Percentiles rank a stretch among this genome's conserved stretches.
These are phyloP conservation scores for Picus viridis DNA, from an alignment of 2,797 vertebrate species.

Conservation along the genomic window DNA sequence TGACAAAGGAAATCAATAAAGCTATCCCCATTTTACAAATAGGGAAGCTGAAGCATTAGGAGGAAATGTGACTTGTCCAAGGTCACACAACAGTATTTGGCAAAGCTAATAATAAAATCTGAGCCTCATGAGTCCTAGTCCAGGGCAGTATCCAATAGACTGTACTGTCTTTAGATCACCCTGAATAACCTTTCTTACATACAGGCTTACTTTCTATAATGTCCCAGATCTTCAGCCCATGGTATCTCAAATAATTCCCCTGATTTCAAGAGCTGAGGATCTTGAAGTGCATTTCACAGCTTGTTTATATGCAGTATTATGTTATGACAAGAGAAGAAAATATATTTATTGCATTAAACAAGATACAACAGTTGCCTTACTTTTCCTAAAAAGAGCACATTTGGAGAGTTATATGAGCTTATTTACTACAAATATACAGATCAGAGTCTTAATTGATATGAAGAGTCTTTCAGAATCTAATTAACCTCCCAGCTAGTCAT, in stretches of 20 bases:
- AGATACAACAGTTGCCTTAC: background rate
- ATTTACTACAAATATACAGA: conserved; percentile 77
- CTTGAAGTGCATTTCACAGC: background rate
- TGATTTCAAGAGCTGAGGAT: conserved; percentile 9
- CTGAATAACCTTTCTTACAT: conserved; percentile 55
- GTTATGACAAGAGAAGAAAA: conserved; percentile 30
- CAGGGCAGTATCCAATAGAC: conserved; percentile 44
- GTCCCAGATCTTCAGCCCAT: conserved; percentile 47
- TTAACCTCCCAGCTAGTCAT: conserved; percentile 96
- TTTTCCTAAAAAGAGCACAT: conserved; percentile 52
- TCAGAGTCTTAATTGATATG: conserved; percentile 80
- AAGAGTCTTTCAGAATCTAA: conserved; percentile 92
- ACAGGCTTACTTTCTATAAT: conserved; percentile 41
- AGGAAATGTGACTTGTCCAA: conserved; percentile 53
- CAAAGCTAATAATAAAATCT: conserved; percentile 61
- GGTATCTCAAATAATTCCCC: conserved; percentile 21
- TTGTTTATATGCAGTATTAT: conserved; percentile 18
- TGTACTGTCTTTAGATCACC: conserved; percentile 53
- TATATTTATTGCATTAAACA: conserved; percentile 12
- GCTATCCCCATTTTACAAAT: conserved; percentile 3
- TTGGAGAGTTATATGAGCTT: conserved; percentile 61
- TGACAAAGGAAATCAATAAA: conserved; percentile 48
- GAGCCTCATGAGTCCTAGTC: conserved; percentile 45
- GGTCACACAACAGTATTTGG: conserved; percentile 48
- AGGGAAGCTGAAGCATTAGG: conserved; percentile 20